Base-by-base conservation (phyloP, 2,797 vertebrate genomes). In the Glossophaga mutica region DNA sequence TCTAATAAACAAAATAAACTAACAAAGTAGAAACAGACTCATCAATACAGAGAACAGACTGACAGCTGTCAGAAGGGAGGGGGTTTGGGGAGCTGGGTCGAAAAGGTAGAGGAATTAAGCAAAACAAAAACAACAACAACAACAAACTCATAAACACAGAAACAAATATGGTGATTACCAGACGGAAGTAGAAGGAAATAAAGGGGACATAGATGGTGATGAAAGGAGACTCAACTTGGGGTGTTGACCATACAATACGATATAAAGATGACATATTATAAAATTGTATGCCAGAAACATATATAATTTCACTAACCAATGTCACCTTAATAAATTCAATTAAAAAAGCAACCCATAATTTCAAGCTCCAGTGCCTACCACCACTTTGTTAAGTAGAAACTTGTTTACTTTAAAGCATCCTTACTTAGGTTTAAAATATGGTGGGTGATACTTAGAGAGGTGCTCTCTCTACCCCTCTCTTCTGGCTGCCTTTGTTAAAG, bases 271-370 rank as follows among this genome's bases (percentile, higher is more conserved):
- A 70, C 9, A 14, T 24, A 12, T 14, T 70, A 39, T 39, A 70
- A 22, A 70, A 39, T 12, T 39, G 5, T 24, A 70, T 37, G 24
- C 37, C 37, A 8, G 21, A 24, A 70, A 70, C 21, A 11, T 70
- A 37, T 39, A 12, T 70, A 24, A 70, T 70, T 39, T 39, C 39
- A 39, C 39, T 70, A 70, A 70, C 37, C n/a, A 22, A 39, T 39
- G 68, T 39, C 37, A 70, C 34, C 34, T 34, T 37, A 70, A 39
- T 11, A 70, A 70, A 39, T 70, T 70, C n/a, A 24, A 70, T 70
- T 12, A 37, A 98, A 98, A 98, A 98, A 98, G 97, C 97, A 98
- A 98, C 96, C 98, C 96, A 95, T 95, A 98, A 98, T 98, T 98
- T 98, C 97, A 98, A 97, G 97, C 97, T 97, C 97, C 95, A 98